Evolutionary conservation across 1,140 invertebrate species (phyloP).

Genomic region (Agrilus planipennis): DNA sequence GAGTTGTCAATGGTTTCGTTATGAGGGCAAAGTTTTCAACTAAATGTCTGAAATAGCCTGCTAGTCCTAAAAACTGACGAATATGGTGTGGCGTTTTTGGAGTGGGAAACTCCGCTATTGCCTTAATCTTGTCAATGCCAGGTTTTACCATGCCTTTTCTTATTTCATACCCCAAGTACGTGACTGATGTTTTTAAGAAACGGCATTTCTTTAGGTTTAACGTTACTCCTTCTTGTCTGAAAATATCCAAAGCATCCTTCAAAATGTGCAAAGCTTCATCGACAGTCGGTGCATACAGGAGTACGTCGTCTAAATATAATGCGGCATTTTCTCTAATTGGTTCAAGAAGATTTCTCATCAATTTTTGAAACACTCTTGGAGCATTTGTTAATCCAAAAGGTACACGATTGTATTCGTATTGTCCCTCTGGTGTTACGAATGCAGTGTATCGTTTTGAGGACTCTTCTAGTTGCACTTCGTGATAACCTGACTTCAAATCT

Average conservation of each 20-base stretch:
- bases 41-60: no score
- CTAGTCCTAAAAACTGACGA: constrained; percentile 28
- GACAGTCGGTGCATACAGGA: constrained; percentile 15
- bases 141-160: constrained; percentile 16
- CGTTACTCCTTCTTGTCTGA: constrained; percentile 18
- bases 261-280: constrained; percentile 14
- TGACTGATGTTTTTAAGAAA: constrained; percentile 22
- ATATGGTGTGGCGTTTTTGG: constrained; percentile 26
- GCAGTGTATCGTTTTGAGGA: constrained; percentile 22
- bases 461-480: constrained; percentile 23
- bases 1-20: constrained; percentile 19
- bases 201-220: constrained; percentile 26
- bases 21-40: constrained; percentile 23
- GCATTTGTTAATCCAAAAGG: constrained; percentile 34
- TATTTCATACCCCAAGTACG: constrained; percentile 25
- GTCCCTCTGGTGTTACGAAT: no score
- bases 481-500: constrained; percentile 20
- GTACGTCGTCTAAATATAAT: constrained; percentile 17
- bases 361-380: constrained; percentile 32
- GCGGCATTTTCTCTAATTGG: constrained; percentile 12
- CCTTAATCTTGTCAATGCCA: no score
- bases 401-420: no score
- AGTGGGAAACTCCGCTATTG: no score
- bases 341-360: constrained; percentile 30
- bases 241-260: constrained; percentile 12